Evolutionary conservation across 2,797 vertebrate genomes (phyloP), one percentile per base, ranked within the genome.

Genomic region (Lepus townsendii): DNA sequence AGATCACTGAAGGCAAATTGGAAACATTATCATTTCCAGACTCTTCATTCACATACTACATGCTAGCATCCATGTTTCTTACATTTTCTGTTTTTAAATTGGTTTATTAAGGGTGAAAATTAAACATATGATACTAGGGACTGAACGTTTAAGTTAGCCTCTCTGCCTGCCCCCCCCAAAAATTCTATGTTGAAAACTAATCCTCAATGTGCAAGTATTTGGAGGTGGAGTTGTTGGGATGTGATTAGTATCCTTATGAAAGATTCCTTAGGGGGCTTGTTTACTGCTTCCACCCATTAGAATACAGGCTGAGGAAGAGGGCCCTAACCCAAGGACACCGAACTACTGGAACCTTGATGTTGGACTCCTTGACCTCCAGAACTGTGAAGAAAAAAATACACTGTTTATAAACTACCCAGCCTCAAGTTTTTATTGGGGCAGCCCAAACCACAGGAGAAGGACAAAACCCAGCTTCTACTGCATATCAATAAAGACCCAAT

Each of bases 11-110:
- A 87, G 22, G 57, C 42, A 94, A 91, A 85, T 71, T 62, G 2
- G 32, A 38, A 95, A 92, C 91, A 47, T 69, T 65, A 54, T 68
- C 65, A 72, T 76, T 89, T 92, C 27, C 82, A n/a, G 20, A 88
- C 30, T 88, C 35, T 73, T 88, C 17, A 71, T 82, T 87, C n/a
- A 50, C 4, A 54, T 60, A 27, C 32, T 52, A 0, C 35, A 63
- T 63, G 54, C 30, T 38, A 82, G 17, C 65, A 76, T 76, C 66
- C 50, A 32, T 92, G 69, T 89, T 83, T 47, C 35, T 2, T 60
- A 7, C 42, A 7, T 47, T 85, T 88, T 83, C 24, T 75, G 66
- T 68, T 26, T 86, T 95, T 60, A 90, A 11, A 4, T 47, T 90
- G 6, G 3, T 83, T 0, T 90, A 72, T 52, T 76, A 57, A 93